phyloP scores from a whole-genome alignment of 2,113 vertebrate genomes.

The Perccottus glenii region DNA sequence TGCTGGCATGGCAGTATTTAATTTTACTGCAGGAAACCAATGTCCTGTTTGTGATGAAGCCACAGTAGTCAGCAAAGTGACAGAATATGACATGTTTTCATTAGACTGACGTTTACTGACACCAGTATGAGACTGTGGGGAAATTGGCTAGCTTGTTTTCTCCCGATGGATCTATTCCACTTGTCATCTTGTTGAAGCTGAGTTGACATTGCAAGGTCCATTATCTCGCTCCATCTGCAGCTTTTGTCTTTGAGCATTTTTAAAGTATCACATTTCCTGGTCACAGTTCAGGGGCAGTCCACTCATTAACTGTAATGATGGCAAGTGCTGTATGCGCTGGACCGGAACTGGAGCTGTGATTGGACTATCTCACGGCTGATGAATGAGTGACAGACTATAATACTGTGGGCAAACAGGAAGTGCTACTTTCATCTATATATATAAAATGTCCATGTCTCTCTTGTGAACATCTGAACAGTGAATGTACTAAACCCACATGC shows the following conservation, averaged over 20 bases:
- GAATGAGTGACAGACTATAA: conserved; percentile 51
- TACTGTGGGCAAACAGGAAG: conserved; percentile 35
- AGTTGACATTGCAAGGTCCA: conserved; percentile 63
- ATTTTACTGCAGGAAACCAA: conserved; percentile 1
- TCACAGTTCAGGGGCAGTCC: conserved; percentile 57
- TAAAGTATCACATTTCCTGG: conserved; percentile 58
- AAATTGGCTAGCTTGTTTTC: conserved; percentile 27
- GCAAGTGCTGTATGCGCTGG: conserved; percentile 32
- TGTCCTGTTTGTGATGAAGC: conserved; percentile 12
- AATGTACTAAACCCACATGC: too few species aligned
- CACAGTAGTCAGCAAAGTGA: conserved; percentile 13
- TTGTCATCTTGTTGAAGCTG: conserved; percentile 56
- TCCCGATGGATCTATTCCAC: conserved; percentile 36
- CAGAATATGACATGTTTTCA: conserved; percentile 31
- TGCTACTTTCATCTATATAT: conserved; percentile 28
- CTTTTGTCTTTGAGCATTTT: conserved; percentile 61
- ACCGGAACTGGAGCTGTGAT: conserved; percentile 55
- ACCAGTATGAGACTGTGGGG: conserved; percentile 12
- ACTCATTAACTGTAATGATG: conserved; percentile 71
- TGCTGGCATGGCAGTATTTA: conserved; percentile 19
- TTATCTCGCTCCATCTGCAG: conserved; percentile 61
- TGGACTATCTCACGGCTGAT: conserved; percentile 42
- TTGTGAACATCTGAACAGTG: conserved; percentile 24
- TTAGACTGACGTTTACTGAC: conserved; percentile 36
- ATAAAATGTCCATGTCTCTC: too few species aligned